Base-by-base conservation (phyloP, 2,113 vertebrate genomes). In the Sturnus vulgaris region DNA sequence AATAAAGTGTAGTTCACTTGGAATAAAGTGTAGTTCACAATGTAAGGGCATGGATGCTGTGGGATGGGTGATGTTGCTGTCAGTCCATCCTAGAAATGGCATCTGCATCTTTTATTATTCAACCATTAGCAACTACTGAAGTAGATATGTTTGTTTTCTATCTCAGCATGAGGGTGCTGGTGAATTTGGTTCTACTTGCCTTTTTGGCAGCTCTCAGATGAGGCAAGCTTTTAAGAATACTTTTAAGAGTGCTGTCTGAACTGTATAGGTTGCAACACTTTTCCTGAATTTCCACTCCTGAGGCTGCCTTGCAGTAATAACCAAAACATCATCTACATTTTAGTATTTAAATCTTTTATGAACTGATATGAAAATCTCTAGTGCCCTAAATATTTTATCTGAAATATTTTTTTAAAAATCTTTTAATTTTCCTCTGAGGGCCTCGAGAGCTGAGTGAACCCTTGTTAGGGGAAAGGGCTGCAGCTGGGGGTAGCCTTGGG, bases 341-440 rank as follows among this genome's bases (percentile, higher is more conserved):
- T 46, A 64, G 76, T 70, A 50, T 71, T 86, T 95, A 73, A 91
- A 86, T 95, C 28, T 95, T 94, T 92, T 56, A 94, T 84, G 85
- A 94, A 64, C 49, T 88, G 83, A 86, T 88, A 71, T 0, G 71
- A 17, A 90, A 94, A 85, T 65, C 94, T 96, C 93, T 60, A 31
- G 65, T 69, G 90, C 31, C 72, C 69, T 95, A 96, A 94, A 96
- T 95, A 94, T 95, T 93, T 96, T 86, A 88, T 88, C 88, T 53
- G 63, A 76, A 73, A 20, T 68, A 24, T 30, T 18, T 27, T n/a
- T 80, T 73, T 14, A 1, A 23, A 55, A 86, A 78, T 70, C 55
- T 80, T 66, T 60, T 86, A 93, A 75, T 94, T 86, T 92, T 71
- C 80, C 85, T 90, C 69, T 40, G 52, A 1, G 73, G 64, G 23